A percentile compares a stretch with the other conserved stretches of the same genome.
These are phyloP conservation scores for Rhynchotus rufescens DNA, from an alignment of 2,797 vertebrate species.

Conservation along the genomic window DNA sequence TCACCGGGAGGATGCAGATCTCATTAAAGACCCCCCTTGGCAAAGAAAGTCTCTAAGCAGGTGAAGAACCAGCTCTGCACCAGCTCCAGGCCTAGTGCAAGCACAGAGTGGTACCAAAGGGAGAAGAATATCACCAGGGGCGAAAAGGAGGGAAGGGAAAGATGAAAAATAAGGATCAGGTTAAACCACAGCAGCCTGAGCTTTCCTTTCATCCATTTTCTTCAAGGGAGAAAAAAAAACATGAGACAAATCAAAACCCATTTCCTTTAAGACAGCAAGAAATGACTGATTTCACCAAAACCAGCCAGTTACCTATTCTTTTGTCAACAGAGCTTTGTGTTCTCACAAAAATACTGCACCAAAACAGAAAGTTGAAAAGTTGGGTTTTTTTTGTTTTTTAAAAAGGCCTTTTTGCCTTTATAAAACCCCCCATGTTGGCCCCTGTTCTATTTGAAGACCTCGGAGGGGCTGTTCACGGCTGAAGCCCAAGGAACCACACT, in stretches of 20 bases:
- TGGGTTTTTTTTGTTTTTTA: background rate
- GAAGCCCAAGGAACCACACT: background rate
- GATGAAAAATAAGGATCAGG: background rate
- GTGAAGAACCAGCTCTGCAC: slow-evolving; percentile 33
- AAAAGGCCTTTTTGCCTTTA: background rate
- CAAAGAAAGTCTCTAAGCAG: slow-evolving; percentile 20
- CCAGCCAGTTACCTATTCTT: background rate
- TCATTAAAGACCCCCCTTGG: slow-evolving; percentile 33
- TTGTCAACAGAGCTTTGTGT: background rate
- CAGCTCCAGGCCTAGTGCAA: background rate
- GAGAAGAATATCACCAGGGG: background rate
- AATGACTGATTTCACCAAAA: background rate
- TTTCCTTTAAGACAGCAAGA: background rate
- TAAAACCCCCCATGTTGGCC: background rate
- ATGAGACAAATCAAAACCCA: background rate
- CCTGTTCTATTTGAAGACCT: background rate
- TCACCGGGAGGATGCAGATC: background rate
- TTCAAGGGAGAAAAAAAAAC: background rate
- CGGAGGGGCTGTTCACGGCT: background rate
- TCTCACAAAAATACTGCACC: background rate
- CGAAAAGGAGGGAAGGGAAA: background rate
- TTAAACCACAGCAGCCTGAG: background rate
- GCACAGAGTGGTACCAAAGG: background rate
- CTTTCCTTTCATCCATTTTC: background rate
- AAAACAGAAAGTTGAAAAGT: background rate